phyloP scores from a whole-genome alignment of 2,888 invertebrate species.

The Thumatha senex region DNA sequence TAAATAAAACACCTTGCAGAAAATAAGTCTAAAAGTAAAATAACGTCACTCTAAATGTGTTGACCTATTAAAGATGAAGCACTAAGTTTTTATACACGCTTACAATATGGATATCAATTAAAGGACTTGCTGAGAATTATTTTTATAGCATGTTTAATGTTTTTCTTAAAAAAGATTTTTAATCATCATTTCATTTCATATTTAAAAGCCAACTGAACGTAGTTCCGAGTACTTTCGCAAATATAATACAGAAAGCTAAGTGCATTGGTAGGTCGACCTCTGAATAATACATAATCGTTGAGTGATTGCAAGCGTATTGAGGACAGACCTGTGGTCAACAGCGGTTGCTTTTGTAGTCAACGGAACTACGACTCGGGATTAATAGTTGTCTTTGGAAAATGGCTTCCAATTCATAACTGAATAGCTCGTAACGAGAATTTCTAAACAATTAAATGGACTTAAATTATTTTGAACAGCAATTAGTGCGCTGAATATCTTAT shows the following conservation, averaged over 20 bases:
- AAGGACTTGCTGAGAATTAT: not conserved
- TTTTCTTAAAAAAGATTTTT: no score
- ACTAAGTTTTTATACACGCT: no score
- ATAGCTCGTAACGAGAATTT: no score
- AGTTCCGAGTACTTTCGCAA: not conserved
- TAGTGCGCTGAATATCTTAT: no score
- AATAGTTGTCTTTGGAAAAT: not conserved
- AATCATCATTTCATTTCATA: not conserved
- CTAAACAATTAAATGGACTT: no score
- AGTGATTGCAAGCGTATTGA: slow-evolving; percentile 24
- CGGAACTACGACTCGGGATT: not conserved
- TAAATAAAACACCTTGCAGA: no score
- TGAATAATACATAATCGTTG: slow-evolving; percentile 30
- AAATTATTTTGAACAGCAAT: no score
- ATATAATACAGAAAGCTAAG: not conserved
- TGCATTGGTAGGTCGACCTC: not conserved
- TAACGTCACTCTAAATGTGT: no score
- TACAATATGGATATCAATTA: no score
- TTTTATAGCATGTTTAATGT: not conserved
- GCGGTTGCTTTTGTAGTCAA: slow-evolving; percentile 1
- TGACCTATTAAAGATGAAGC: no score
- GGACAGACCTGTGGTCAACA: slow-evolving; percentile 3
- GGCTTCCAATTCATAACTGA: no score
- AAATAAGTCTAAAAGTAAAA: no score
- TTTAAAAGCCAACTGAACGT: not conserved